Base-by-base conservation (phyloP, 2,113 vertebrate genomes). In the Psammodynastes pulverulentus region DNA sequence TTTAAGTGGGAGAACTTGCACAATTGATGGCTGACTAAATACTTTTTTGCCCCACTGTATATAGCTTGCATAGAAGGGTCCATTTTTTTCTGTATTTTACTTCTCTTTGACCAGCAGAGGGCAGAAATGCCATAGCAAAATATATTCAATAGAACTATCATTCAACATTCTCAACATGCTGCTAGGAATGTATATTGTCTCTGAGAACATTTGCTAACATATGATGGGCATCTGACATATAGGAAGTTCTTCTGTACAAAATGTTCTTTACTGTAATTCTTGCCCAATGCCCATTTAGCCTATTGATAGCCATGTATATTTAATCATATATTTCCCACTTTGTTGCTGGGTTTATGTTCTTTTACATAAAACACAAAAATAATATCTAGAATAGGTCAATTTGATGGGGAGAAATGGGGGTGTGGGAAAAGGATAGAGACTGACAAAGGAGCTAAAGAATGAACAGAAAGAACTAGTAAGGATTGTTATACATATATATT, bases 91-190 rank as follows among this genome's bases (percentile, higher is more conserved):
- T 43, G 29, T 26, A n/a, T 58, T 89, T 88, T 89, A n/a, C 5
- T 51, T 39, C 79, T 45, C 12, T 56, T 43, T 34, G 67, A 6
- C 91, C 93, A 92, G 52, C 24, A 88, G 93, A 90, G 85, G 89
- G 91, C 91, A 85, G 85, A 52, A 67, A 53, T 43, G 4, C 3
- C 85, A 53, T 10, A 84, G 52, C n/a, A 84, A 90, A 86, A 0
- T 13, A 52, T 8, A 79, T 79, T 79, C 0, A 39, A 79, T 79
- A 79, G 34, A 79, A 8, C 67, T n/a, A 72, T 15, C 67, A 79
- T 39, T 79, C 5, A 6, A 72, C 67, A 79, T 87, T 67, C 45
- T 51, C 84, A 48, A 15, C 26, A 23, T 53, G 34, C 19, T 58
- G 43, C 84, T 49, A 21, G 43, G 39, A 24, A 58, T n/a, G 5